A percentile compares a stretch with the other conserved stretches of the same genome.
Evolutionary conservation across 2,888 invertebrate species (phyloP).

Genomic region (Eledone cirrhosa): DNA sequence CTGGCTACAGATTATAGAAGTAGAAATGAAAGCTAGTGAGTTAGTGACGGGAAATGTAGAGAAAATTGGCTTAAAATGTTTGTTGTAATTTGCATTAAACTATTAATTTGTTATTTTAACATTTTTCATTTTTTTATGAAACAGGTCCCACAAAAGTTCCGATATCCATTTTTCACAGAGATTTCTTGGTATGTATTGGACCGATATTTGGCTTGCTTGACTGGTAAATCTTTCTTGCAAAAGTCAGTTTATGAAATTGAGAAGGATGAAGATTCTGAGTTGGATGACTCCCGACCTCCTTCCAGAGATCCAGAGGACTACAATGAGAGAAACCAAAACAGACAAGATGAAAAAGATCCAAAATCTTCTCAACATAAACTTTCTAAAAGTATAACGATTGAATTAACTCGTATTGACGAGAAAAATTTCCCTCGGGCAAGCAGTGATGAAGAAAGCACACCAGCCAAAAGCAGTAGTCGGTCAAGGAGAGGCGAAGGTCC

Average conservation of each 20-base stretch:
- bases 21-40: too few relatives aligned
- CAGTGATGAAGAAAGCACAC: slow-evolving; percentile 40
- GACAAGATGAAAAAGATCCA: slow-evolving; percentile 29
- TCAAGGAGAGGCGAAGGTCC: neutral
- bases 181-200: slow-evolving; percentile 98
- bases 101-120: neutral
- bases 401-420: slow-evolving; percentile 55
- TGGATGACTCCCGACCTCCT: slow-evolving; percentile 43
- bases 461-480: neutral
- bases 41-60: too few relatives aligned
- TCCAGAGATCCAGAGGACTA: slow-evolving; percentile 41
- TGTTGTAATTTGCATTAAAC: too few relatives aligned
- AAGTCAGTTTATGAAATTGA: slow-evolving; percentile 45
- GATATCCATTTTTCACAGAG: slow-evolving; percentile 97
- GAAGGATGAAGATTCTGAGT: slow-evolving; percentile 39
- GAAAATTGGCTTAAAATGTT: too few relatives aligned
- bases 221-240: slow-evolving; percentile 71
- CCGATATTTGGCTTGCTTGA: slow-evolving; percentile 85
- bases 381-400: slow-evolving; percentile 53
- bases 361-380: slow-evolving; percentile 42
- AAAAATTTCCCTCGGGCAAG: slow-evolving; percentile 32
- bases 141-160: slow-evolving; percentile 93
- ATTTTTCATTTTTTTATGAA: slow-evolving; percentile 34
- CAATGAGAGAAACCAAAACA: slow-evolving; percentile 37
- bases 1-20: too few relatives aligned